A percentile compares a stretch with the other conserved stretches of the same genome.
Conservation (phyloP, 2,113 vertebrate genomes). For the Laticauda colubrina region DNA sequence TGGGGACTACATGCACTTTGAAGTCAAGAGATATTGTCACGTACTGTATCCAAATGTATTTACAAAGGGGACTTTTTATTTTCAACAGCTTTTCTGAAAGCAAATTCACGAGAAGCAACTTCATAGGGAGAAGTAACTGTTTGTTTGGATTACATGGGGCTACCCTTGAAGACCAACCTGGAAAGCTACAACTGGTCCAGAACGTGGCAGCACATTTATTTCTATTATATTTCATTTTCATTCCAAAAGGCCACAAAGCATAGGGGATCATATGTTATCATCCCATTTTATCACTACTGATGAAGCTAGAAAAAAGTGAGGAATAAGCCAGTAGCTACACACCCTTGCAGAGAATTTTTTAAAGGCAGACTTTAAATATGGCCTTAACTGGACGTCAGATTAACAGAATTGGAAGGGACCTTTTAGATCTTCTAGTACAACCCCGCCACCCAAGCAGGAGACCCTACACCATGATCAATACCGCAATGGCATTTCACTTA, state of each 20-base stretch:
- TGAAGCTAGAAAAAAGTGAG: not conserved
- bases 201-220: not conserved
- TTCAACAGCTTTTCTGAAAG: not conserved
- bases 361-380: not conserved
- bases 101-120: not conserved
- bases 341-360: not conserved
- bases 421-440: too few species aligned
- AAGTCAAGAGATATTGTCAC: not conserved
- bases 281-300: not conserved
- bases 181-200: not conserved
- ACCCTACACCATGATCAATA: not conserved
- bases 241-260: not conserved
- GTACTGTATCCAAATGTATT: not conserved
- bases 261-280: not conserved
- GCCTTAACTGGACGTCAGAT: not conserved
- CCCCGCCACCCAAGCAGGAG: too few species aligned
- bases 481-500: constrained; percentile 61
- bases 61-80: not conserved
- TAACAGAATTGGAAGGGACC: too few species aligned
- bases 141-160: not conserved
- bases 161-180: not conserved
- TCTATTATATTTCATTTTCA: not conserved
- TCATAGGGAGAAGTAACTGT: not conserved
- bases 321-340: not conserved
- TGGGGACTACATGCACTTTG: not conserved